Base-by-base conservation (phyloP, 1,140 invertebrate species). In the Trachelipus rathkii region DNA sequence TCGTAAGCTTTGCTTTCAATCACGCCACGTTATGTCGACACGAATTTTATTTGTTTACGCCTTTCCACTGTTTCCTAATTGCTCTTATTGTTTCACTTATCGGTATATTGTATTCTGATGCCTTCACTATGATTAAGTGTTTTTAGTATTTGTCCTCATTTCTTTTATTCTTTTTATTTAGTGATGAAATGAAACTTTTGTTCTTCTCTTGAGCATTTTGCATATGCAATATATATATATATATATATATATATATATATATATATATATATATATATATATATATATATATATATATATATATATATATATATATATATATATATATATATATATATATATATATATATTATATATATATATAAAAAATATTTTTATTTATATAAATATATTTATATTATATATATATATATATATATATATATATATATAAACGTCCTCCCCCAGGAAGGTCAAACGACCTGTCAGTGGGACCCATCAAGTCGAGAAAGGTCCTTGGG, bases 181-280 rank as follows among this genome's bases (percentile, higher is more conserved):
- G n/a, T n/a, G n/a, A 50, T 50, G 46, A 15, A 50, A 50, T 9
- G 15, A 9, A 50, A 10, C 46, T 15, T 10, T 50, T 15, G 46
- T 9, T 50, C 15, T 10, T 50, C 15, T 9, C 15, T 50, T 50
- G 46, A 50, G 15, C 46, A 50, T 10, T 50, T 50, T 50, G 46
- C 46, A 50, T n/a, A 50, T 50, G 9, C 46, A 10, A 60, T 60
- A 60, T 60, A 60, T 60, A 60, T 60, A 60, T 60, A 60, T 60
- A 60, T 60, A 60, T 60, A 60, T 60, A 60, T 60, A 60, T 60
- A 60, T 60, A 60, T 60, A 60, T 60, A 60, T 60, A 60, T 60
- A 33, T 60, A 60, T 60, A 60, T 60, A 60, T 60, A 60, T 60
- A 60, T 60, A 60, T 60, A 60, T 60, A 60, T 60, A 60, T 60